Conservation (phyloP, 2,888 invertebrate species). For the Pristionchus japonicus region DNA sequence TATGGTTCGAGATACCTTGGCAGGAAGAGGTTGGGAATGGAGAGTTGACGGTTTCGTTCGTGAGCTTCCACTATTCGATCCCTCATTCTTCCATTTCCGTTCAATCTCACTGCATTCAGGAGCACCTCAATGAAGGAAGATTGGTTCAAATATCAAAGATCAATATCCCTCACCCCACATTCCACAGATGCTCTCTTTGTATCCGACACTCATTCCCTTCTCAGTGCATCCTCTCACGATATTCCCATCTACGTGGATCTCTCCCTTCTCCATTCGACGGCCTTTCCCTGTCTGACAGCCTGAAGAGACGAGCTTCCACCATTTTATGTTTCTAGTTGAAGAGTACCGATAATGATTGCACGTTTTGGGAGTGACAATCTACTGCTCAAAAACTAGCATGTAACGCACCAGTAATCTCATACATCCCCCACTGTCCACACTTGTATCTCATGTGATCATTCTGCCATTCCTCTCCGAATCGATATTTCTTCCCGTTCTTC, state of each 20-base stretch:
- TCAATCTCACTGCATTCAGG: neutral
- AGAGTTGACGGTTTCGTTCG: neutral
- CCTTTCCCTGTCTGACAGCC: neutral
- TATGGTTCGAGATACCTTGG: neutral
- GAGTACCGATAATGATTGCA: no score
- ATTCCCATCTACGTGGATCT: conserved; percentile 9
- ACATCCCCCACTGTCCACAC: conserved; percentile 34
- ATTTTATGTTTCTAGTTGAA: no score
- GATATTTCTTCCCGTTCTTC: conserved; percentile 13
- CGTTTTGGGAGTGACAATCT: no score
- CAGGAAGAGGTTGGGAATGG: neutral
- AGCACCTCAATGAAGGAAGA: neutral
- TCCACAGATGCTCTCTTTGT: conserved; percentile 9
- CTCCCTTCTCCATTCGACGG: neutral
- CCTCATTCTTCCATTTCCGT: neutral
- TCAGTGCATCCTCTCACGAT: neutral
- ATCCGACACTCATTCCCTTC: conserved; percentile 19
- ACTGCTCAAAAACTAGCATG: neutral
- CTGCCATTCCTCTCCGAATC: conserved; percentile 22
- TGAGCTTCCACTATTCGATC: neutral
- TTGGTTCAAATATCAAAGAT: neutral
- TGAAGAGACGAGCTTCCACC: neutral
- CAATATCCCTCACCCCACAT: neutral
- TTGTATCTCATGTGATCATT: conserved; percentile 27
- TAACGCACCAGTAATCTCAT: neutral